Evolutionary conservation across 2,113 vertebrate genomes (phyloP).

Genomic region (Heterocephalus glaber): DNA sequence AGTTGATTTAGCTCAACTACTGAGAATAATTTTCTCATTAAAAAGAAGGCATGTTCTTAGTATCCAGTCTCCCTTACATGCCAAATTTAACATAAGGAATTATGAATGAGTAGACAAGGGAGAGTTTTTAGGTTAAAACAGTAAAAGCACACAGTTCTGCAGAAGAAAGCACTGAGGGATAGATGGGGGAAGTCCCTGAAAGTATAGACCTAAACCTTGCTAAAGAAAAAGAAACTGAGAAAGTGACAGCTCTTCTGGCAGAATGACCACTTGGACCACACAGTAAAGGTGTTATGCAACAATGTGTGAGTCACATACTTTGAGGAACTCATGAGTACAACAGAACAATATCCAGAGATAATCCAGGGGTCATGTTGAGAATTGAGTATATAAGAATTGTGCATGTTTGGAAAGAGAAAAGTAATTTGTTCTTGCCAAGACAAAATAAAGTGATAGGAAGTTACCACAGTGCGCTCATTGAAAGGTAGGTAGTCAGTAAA

Average conservation of each 20-base stretch:
- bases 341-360: not conserved
- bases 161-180: not conserved
- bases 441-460: not conserved
- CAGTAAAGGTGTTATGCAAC: not conserved
- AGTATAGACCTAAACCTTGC: not conserved
- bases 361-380: not conserved
- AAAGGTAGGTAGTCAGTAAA: not conserved
- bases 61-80: not conserved
- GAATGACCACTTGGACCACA: not conserved
- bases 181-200: not conserved
- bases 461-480: not conserved
- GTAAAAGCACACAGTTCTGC: not conserved
- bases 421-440: not conserved
- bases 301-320: not conserved
- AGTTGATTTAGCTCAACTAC: slow-evolving; percentile 6
- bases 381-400: not conserved
- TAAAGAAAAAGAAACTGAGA: not conserved
- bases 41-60: not conserved
- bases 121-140: not conserved
- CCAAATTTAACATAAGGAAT: not conserved
- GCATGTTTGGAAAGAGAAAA: not conserved
- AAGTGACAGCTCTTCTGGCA: not conserved
- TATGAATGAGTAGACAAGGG: not conserved
- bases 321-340: not conserved
- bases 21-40: not conserved